A percentile compares a stretch with the other conserved stretches of the same genome.
These are phyloP conservation scores for Psittacara wagleri DNA, from an alignment of 2,113 vertebrate species.

Conservation along the genomic window DNA sequence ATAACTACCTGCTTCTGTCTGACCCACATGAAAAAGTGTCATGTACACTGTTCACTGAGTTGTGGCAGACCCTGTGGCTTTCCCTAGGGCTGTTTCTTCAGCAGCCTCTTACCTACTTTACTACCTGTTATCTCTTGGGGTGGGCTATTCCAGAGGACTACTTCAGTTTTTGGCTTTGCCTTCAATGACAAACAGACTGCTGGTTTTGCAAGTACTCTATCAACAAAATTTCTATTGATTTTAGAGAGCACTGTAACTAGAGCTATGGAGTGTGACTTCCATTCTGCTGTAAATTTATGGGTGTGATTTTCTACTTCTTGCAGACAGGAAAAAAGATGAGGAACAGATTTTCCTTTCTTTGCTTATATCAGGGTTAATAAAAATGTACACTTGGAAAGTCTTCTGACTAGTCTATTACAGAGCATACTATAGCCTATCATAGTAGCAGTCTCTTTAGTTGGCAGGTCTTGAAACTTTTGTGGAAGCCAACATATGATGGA, in stretches of 20 bases:
- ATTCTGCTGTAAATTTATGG: not conserved
- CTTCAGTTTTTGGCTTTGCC: not conserved
- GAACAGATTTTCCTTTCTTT: conserved; percentile 11
- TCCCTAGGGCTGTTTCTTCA: not conserved
- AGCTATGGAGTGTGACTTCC: not conserved
- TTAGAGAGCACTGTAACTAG: not conserved
- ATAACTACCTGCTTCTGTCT: not conserved
- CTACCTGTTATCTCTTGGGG: not conserved
- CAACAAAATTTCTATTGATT: not conserved
- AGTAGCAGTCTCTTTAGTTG: not conserved
- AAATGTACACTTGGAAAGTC: not conserved
- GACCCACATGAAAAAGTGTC: not conserved
- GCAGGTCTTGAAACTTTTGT: not conserved
- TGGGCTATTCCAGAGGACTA: not conserved
- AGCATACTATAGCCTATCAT: not conserved
- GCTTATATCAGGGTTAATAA: not conserved
- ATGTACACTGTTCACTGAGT: not conserved
- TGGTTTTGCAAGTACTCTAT: not conserved
- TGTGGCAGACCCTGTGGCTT: not conserved
- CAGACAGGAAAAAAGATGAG: not conserved
- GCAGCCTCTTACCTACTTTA: not conserved
- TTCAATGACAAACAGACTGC: not conserved
- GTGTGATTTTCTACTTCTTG: not conserved
- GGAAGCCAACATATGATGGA: not conserved
- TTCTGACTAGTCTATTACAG: not conserved